Evolutionary conservation across 2,113 vertebrate species (phyloP).

Genomic region (Gymnobelideus leadbeateri): DNA sequence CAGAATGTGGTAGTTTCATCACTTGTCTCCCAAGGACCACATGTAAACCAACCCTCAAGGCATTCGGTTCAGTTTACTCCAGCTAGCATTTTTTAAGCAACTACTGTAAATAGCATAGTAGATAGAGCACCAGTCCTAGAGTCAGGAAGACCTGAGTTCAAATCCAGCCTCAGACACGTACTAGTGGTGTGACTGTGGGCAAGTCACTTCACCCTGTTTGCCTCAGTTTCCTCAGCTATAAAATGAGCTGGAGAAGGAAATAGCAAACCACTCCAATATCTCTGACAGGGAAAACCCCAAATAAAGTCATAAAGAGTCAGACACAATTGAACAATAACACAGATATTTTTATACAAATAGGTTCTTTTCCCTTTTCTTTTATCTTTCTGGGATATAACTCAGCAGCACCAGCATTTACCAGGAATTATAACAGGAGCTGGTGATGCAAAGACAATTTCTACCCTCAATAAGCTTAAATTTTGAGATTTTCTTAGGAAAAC

Average conservation of each 20-base stretch:
- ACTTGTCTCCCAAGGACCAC: not conserved
- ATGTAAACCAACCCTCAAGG: not conserved
- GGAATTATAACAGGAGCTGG: not conserved
- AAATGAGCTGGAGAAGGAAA: not conserved
- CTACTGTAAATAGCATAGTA: not conserved
- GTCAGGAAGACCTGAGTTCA: not conserved
- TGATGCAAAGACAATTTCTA: not conserved
- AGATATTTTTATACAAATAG: not conserved
- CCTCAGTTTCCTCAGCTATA: not conserved
- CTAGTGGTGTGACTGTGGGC: not conserved
- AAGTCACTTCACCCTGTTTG: not conserved
- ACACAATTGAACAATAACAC: not conserved
- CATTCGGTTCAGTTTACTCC: not conserved
- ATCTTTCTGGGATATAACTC: not conserved
- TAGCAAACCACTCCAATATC: not conserved
- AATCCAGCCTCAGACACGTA: not conserved
- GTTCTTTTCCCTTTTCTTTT: not conserved
- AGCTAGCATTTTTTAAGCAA: constrained; percentile 24
- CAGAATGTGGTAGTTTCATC: not conserved
- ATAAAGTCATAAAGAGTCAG: not conserved
- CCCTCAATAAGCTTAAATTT: not conserved
- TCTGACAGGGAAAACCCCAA: not conserved
- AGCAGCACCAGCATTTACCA: not conserved
- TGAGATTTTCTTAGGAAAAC: not conserved
- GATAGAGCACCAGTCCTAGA: not conserved